These are phyloP conservation scores for Aleiodes alternator DNA, from an alignment of 2,888 invertebrate species.

Conservation along the genomic window DNA sequence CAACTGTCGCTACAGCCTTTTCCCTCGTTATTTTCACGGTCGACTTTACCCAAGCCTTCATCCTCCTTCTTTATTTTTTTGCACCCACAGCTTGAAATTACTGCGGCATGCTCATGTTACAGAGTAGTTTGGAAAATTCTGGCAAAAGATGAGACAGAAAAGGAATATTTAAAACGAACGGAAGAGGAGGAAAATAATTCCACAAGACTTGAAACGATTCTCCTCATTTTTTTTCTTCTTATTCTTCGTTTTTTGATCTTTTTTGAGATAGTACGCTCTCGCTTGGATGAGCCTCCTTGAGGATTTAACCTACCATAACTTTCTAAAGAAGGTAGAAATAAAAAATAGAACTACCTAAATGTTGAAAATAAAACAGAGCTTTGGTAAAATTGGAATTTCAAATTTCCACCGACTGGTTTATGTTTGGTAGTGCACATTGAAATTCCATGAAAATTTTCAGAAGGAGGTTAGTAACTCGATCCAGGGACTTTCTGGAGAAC, in stretches of 20 bases:
- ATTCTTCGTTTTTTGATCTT: constrained; percentile 3
- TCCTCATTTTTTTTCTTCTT: background rate
- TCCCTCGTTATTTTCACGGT: constrained; percentile 39
- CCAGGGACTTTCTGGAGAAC: background rate
- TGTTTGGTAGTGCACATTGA: constrained; percentile 26
- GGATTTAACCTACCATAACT: constrained; percentile 3
- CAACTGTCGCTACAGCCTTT: constrained; percentile 14
- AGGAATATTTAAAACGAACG: constrained; percentile 8
- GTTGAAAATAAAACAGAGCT: constrained; percentile 19
- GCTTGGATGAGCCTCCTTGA: constrained; percentile 13
- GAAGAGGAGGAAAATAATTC: background rate
- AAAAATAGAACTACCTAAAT: background rate
- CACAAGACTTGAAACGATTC: constrained; percentile 16
- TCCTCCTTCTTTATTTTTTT: constrained; percentile 7
- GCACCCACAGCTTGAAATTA: constrained; percentile 3
- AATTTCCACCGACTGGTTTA: constrained; percentile 20
- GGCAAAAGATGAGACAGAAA: constrained; percentile 9
- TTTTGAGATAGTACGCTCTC: background rate
- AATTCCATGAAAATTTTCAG: constrained; percentile 18
- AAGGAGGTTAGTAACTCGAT: constrained; percentile 16
- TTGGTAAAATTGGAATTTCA: constrained; percentile 24
- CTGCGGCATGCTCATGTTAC: constrained; percentile 2
- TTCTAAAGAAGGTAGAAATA: background rate
- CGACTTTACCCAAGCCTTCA: constrained; percentile 7
- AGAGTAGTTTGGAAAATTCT: constrained; percentile 34